Percentiles rank a stretch among this genome's conserved stretches.
These are phyloP conservation scores for Urophycis tenuis DNA, from an alignment of 2,797 vertebrate genomes.

Conservation along the genomic window DNA sequence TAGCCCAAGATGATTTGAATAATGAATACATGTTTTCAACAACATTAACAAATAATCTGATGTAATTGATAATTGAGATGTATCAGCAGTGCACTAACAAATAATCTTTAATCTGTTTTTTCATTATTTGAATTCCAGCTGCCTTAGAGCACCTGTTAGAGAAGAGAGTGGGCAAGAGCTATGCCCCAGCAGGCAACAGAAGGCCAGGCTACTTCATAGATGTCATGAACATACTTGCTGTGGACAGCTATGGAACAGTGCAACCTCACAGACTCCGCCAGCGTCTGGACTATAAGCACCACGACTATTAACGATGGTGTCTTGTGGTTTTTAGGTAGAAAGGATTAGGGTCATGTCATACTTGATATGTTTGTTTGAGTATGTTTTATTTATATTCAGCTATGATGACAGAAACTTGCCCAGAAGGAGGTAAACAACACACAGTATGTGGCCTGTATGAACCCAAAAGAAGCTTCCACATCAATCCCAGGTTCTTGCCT, in stretches of 20 bases:
- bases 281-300: slow-evolving; percentile 70
- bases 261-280: slow-evolving; percentile 69
- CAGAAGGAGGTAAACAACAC: slow-evolving; percentile 74
- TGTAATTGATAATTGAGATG: too few species aligned
- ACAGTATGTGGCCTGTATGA: slow-evolving; percentile 76
- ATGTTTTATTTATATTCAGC: slow-evolving; percentile 40
- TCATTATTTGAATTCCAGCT: slow-evolving; percentile 56
- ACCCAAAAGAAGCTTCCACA: slow-evolving; percentile 74
- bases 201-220: slow-evolving; percentile 76
- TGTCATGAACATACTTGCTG: slow-evolving; percentile 74
- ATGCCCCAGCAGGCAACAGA: slow-evolving; percentile 71
- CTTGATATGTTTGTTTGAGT: neutral
- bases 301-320: slow-evolving; percentile 42
- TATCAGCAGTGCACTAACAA: neutral
- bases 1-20: too few species aligned
- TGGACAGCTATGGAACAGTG: slow-evolving; percentile 69
- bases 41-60: too few species aligned
- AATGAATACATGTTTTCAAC: too few species aligned
- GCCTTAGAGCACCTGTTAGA: slow-evolving; percentile 73
- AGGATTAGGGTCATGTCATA: neutral
- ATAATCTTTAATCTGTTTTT: neutral
- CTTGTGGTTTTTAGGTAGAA: neutral
- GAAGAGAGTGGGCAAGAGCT: slow-evolving; percentile 74
- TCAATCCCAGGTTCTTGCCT: slow-evolving; percentile 66
- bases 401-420: slow-evolving; percentile 72